phyloP scores from a whole-genome alignment of 2,888 invertebrate species.

The Diplazon laetatorius region DNA sequence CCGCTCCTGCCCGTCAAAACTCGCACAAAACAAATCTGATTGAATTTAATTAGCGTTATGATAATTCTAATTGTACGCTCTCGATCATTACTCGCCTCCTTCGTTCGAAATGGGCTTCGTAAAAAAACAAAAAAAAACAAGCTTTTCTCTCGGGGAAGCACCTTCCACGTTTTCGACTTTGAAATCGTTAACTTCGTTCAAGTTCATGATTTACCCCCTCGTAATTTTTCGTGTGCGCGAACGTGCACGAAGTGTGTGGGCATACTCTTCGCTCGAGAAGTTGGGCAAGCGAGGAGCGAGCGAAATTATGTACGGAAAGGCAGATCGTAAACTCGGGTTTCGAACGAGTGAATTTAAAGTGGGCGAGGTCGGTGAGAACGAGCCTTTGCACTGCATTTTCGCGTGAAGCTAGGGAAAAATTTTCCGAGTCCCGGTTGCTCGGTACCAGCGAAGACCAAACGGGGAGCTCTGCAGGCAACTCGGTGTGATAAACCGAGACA shows the following conservation, averaged over 20 bases:
- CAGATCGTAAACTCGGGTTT: constrained; percentile 18
- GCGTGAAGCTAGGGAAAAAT: neutral
- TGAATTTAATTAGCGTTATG: too few species aligned
- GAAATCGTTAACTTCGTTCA: constrained; percentile 6
- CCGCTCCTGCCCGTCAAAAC: too few species aligned
- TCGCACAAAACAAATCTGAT: too few species aligned
- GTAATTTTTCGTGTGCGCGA: neutral
- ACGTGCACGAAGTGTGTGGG: neutral
- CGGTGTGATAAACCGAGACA: too few species aligned
- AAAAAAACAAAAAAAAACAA: too few species aligned
- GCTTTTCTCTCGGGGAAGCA: neutral
- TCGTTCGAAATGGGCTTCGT: too few species aligned
- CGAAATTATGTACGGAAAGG: constrained; percentile 3
- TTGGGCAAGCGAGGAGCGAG: neutral
- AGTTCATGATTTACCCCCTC: neutral
- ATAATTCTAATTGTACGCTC: neutral
- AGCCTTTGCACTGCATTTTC: neutral
- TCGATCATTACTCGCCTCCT: too few species aligned
- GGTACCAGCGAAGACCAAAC: neutral
- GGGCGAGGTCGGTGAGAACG: neutral
- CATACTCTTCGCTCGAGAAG: neutral
- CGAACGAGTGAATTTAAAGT: neutral
- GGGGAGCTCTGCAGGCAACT: neutral
- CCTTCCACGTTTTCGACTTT: neutral
- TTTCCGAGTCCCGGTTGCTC: neutral